Conservation (phyloP, 1,140 invertebrate genomes). For the Ostrea denselamellosa region DNA sequence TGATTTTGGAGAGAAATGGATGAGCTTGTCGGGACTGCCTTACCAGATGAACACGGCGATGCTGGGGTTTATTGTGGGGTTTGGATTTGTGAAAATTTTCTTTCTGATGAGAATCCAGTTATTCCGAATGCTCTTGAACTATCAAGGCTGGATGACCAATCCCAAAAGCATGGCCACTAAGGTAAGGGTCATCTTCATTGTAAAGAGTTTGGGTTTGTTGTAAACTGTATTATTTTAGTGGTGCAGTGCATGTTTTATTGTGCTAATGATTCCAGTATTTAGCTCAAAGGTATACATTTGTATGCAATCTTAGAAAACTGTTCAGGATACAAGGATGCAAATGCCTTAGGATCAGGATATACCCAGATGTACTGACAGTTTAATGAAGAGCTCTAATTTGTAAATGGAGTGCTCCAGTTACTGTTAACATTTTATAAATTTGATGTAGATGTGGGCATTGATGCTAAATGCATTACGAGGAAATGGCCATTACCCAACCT, state of each 20-base stretch:
- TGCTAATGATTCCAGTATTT: no score
- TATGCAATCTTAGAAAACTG: no score
- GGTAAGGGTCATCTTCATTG: constrained; percentile 40
- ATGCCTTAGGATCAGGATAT: no score
- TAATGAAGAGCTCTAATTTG: no score
- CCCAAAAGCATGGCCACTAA: constrained; percentile 64
- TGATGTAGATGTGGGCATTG: constrained; percentile 65
- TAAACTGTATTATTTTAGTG: no score
- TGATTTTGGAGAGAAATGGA: constrained; percentile 69
- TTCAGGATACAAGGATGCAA: no score
- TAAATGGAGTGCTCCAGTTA: no score
- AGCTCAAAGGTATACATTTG: no score
- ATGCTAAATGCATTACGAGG: constrained; percentile 62
- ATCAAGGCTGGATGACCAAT: constrained; percentile 65
- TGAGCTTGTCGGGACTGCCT: constrained; percentile 63
- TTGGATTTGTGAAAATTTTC: constrained; percentile 60
- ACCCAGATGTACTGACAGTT: no score
- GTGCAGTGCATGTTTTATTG: no score
- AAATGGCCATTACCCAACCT: constrained; percentile 60
- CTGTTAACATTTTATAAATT: constrained; percentile 20
- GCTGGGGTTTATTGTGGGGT: constrained; percentile 66
- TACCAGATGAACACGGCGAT: constrained; percentile 67
- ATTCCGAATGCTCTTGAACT: constrained; percentile 63
- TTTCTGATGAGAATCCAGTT: constrained; percentile 61
- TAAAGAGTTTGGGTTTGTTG: neutral